Evolutionary conservation across 2,113 vertebrate species (phyloP).

Genomic region (Poecilia latipinna): DNA sequence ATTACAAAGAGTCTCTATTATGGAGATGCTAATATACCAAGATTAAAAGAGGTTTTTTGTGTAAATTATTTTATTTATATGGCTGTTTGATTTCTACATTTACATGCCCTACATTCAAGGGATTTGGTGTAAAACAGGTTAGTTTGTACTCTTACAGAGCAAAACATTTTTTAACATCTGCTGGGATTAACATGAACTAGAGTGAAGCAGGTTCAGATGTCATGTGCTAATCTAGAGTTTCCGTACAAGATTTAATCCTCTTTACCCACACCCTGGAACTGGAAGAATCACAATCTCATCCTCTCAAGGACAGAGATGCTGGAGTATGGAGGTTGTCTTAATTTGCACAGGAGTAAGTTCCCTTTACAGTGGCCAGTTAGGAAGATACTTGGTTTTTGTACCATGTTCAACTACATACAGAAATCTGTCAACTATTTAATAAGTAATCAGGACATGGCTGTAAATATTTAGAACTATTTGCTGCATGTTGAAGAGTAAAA

Average conservation of each 20-base stretch:
- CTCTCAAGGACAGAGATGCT: slow-evolving; percentile 54
- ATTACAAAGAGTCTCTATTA: slow-evolving; percentile 1
- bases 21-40: slow-evolving; percentile 4
- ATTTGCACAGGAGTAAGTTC: slow-evolving; percentile 11
- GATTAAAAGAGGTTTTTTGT: background rate
- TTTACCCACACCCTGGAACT: slow-evolving; percentile 54
- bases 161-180: slow-evolving; percentile 40
- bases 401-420: too few species aligned
- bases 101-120: slow-evolving; percentile 49
- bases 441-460: too few species aligned
- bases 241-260: slow-evolving; percentile 58
- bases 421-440: too few species aligned
- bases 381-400: background rate
- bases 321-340: slow-evolving; percentile 4
- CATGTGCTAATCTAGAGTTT: slow-evolving; percentile 48
- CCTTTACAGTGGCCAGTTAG: background rate
- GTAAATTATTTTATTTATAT: background rate
- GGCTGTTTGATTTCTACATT: slow-evolving; percentile 12
- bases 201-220: slow-evolving; percentile 42
- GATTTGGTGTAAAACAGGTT: slow-evolving; percentile 64
- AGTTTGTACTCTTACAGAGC: slow-evolving; percentile 61
- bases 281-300: slow-evolving; percentile 43
- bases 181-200: slow-evolving; percentile 57
- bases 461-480: too few species aligned
- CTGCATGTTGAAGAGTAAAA: too few species aligned